Percentiles rank a stretch among this genome's conserved stretches.
Evolutionary conservation across 2,888 invertebrate species (phyloP).

Genomic region (Dendrolimus pini): DNA sequence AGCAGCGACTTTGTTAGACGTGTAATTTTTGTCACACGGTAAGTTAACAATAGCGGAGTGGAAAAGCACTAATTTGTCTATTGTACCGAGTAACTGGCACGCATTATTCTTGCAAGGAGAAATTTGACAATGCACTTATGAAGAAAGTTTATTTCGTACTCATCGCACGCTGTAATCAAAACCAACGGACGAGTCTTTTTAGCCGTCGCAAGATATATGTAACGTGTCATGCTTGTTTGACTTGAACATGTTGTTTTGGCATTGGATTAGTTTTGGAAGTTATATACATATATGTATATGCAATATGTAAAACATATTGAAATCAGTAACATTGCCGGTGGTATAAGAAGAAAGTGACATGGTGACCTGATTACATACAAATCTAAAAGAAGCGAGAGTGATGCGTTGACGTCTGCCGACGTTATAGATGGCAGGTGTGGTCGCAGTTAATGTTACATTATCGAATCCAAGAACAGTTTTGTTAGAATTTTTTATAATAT

Average conservation of each 20-base stretch:
- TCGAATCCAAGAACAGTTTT: background rate
- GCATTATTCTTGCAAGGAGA: constrained; percentile 42
- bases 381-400: constrained; percentile 50
- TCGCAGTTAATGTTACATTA: background rate
- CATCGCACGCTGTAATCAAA: constrained; percentile 50
- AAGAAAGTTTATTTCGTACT: constrained; percentile 62
- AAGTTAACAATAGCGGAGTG: constrained; percentile 38
- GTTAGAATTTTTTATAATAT: background rate
- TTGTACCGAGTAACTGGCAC: constrained; percentile 42
- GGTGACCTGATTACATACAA: constrained; percentile 46
- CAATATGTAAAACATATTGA: constrained; percentile 25
- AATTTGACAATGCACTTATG: constrained; percentile 64
- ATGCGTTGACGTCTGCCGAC: constrained; percentile 34
- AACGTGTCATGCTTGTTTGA: constrained; percentile 7
- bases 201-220: constrained; percentile 1
- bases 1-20: background rate
- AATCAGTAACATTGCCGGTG: constrained; percentile 19
- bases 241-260: background rate
- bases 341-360: constrained; percentile 58
- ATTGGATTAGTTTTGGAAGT: constrained; percentile 5
- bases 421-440: constrained; percentile 7
- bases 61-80: constrained; percentile 48
- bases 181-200: constrained; percentile 41
- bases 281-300: constrained; percentile 12
- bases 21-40: background rate